phyloP scores from a whole-genome alignment of 2,888 invertebrate species.

The Phengaris arion region DNA sequence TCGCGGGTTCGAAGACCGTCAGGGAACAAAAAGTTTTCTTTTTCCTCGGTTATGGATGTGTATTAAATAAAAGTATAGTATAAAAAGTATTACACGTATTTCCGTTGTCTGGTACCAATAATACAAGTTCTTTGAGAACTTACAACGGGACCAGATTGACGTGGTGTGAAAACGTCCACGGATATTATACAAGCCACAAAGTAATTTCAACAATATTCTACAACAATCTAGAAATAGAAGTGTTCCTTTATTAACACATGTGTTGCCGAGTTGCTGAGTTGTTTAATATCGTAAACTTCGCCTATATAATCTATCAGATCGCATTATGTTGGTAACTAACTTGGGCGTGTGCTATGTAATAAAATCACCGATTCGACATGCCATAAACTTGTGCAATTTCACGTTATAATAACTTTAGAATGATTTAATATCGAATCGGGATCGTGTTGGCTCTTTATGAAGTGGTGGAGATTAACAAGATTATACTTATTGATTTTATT shows the following conservation, averaged over 20 bases:
- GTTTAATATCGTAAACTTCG: conserved; percentile 27
- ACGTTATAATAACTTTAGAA: conserved; percentile 11
- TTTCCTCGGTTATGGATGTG: no score
- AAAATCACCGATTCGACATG: conserved; percentile 15
- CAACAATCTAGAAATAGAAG: background rate
- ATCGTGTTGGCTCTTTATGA: background rate
- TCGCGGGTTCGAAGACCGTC: no score
- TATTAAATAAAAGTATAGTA: no score
- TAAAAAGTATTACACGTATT: no score
- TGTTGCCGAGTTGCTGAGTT: background rate
- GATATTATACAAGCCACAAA: background rate
- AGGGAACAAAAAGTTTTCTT: no score
- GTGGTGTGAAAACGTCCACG: no score
- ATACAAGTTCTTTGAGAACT: no score
- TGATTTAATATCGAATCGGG: conserved; percentile 8
- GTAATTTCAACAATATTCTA: background rate
- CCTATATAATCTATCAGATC: conserved; percentile 29
- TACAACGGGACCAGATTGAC: no score
- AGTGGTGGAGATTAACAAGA: background rate
- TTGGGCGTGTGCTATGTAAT: conserved; percentile 20
- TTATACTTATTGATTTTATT: no score
- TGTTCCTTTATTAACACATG: background rate
- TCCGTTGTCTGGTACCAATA: no score
- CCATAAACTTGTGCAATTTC: conserved; percentile 27
- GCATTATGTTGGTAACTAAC: conserved; percentile 23